Conservation (phyloP, 2,113 vertebrate genomes). For the Onychostruthus taczanowskii region DNA sequence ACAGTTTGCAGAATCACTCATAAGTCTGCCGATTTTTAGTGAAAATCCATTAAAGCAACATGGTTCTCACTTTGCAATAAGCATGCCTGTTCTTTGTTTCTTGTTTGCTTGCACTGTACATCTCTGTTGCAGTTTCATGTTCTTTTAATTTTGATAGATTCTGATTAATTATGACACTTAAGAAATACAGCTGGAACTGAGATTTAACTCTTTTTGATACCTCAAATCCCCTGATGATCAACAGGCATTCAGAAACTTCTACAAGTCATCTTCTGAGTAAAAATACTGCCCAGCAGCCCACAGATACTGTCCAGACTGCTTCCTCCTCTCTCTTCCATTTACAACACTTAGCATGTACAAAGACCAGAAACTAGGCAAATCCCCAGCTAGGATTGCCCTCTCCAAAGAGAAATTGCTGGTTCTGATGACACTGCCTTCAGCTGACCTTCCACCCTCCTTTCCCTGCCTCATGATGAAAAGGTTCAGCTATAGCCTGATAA, state of each 20-base stretch:
- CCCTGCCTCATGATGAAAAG: background rate
- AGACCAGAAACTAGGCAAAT: background rate
- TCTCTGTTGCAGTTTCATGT: background rate
- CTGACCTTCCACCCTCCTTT: background rate
- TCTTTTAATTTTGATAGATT: background rate
- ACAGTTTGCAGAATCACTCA: background rate
- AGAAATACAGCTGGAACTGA: background rate
- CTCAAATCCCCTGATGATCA: background rate
- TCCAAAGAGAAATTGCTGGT: background rate
- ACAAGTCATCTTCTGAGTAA: background rate
- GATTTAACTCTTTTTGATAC: background rate
- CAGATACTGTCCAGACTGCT: slow-evolving; percentile 19
- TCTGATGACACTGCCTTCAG: background rate
- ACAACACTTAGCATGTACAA: background rate
- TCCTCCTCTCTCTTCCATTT: background rate
- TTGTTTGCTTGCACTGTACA: background rate
- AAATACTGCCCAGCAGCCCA: background rate
- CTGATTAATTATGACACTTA: background rate
- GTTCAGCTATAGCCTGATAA: background rate
- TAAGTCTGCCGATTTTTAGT: background rate
- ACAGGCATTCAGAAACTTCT: background rate
- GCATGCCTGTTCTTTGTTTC: background rate
- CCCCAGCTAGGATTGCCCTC: background rate
- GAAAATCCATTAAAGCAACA: background rate
- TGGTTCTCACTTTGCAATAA: background rate